phyloP scores from a whole-genome alignment of 2,888 invertebrate genomes.

The Lycaena phlaeas region DNA sequence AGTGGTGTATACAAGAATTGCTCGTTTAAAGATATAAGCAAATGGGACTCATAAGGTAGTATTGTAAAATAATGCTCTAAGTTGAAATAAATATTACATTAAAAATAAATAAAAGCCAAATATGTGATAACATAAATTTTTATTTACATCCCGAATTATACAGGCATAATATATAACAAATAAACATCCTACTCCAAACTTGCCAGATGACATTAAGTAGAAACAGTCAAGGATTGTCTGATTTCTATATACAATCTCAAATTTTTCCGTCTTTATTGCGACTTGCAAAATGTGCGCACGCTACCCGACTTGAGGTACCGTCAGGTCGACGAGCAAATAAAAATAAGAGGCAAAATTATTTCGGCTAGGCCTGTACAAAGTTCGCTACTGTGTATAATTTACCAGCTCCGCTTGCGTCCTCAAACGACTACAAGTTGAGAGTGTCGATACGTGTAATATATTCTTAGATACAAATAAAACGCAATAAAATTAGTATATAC shows the following conservation, averaged over 20 bases:
- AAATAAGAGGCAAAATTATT: constrained; percentile 17
- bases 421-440: constrained; percentile 32
- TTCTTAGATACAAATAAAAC: constrained; percentile 61
- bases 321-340: constrained; percentile 8
- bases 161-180: constrained; percentile 58
- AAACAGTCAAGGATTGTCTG: constrained; percentile 23
- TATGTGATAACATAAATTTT: constrained; percentile 68
- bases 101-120: constrained; percentile 40
- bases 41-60: too few relatives aligned
- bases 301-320: constrained; percentile 11
- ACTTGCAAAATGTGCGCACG: constrained; percentile 1
- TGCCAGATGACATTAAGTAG: constrained; percentile 45
- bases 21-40: too few relatives aligned
- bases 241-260: constrained; percentile 32
- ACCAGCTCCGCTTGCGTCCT: constrained; percentile 23
- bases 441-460: constrained; percentile 28
- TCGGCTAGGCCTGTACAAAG: constrained; percentile 46
- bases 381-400: constrained; percentile 27
- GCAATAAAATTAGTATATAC: constrained; percentile 52
- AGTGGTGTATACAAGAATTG: too few relatives aligned
- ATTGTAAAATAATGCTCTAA: too few relatives aligned
- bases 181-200: constrained; percentile 34
- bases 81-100: too few relatives aligned
- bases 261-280: constrained; percentile 11
- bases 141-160: constrained; percentile 70